A percentile compares a stretch with the other conserved stretches of the same genome.
Conservation (phyloP, 2,113 vertebrate species). For the Ondatra zibethicus region DNA sequence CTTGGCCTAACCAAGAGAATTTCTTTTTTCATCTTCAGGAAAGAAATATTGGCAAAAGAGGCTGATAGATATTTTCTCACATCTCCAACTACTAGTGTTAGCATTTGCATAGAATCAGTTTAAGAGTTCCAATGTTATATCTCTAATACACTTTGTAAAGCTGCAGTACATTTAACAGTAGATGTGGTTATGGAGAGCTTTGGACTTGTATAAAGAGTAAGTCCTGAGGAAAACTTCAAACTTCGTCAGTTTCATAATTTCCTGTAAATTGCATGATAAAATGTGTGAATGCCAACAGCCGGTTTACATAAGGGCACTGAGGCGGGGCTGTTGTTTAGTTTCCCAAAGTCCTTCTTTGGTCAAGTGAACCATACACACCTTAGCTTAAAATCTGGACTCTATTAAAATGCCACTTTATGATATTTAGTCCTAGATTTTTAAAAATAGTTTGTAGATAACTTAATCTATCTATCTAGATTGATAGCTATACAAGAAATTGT, state of each 20-base stretch:
- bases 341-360: not conserved
- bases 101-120: slow-evolving; percentile 18
- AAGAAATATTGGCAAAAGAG: slow-evolving; percentile 3
- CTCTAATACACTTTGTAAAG: not conserved
- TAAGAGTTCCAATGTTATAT: not conserved
- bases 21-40: not conserved
- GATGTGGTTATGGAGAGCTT: not conserved
- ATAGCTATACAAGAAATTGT: not conserved
- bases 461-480: no score
- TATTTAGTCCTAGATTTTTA: not conserved
- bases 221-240: not conserved
- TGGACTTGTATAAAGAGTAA: not conserved
- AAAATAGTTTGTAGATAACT: not conserved
- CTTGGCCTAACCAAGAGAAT: not conserved
- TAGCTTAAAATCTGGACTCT: not conserved
- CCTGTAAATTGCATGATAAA: not conserved
- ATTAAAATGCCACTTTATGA: not conserved
- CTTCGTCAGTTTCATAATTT: slow-evolving; percentile 4
- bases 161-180: not conserved
- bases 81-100: not conserved
- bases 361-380: not conserved
- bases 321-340: not conserved
- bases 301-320: not conserved
- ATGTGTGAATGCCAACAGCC: not conserved
- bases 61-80: not conserved